Base-by-base conservation (phyloP, 2,888 invertebrate species). In the Meghimatium bilineatum region DNA sequence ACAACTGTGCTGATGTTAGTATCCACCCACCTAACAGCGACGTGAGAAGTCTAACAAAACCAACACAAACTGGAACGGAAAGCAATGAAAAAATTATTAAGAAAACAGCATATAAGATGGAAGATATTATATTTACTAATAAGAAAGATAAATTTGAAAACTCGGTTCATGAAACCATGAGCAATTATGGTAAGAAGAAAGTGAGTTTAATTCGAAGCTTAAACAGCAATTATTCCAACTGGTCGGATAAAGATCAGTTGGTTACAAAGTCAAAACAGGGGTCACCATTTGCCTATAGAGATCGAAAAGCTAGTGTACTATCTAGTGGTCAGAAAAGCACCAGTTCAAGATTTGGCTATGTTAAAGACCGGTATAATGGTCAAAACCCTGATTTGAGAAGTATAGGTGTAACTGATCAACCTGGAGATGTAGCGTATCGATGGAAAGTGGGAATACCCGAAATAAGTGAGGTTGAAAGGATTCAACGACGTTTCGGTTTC, bases 1-100 rank as follows among this genome's bases (percentile, higher is more conserved):
- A 90, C 74, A 91, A 91, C 84, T 92, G 92, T 85, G 91, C 92
- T 17, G 91, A 92, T 85, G 88, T 92, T 12, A 88, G 87, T 71
- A 90, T 92, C 23, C 72, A 86, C 14, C 86, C 89, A 0, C 26
- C 10, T 2, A 29, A 36, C 29, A 10, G 17, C 20, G 20, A 36
- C 36, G 26, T 29, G n/a, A n/a, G 49, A 29, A 17, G n/a, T 29
- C 2, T n/a, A 74, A 74, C 72, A 1, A 20, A 63, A 23, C n/a
- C 1, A 12, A 12, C n/a, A 36, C 23, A 71, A 20, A 38, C 17
- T 38, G 38, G 26, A 10, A 38, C 36, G 26, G 23, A 32, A 14
- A 6, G 34, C 6, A 29, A 66, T 44, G 44, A 44, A 12, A 5
- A 44, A 44, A 44, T 8, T 44, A 44, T 8, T 8, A n/a, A 38